Base-by-base conservation (phyloP, 1,140 invertebrate genomes). In the Acromyrmex charruanus region DNA sequence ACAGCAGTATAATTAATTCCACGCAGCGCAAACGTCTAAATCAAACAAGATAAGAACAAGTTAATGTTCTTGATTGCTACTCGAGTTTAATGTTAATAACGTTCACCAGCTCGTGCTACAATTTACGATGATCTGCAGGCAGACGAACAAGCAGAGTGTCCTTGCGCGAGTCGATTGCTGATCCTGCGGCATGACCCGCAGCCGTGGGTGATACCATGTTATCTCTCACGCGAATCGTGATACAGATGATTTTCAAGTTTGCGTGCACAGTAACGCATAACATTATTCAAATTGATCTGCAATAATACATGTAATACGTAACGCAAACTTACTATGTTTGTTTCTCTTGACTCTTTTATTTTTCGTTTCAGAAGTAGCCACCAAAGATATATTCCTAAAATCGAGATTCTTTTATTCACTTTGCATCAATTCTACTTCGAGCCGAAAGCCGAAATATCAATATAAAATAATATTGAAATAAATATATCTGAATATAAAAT, bases 181-280 rank as follows among this genome's bases (percentile, higher is more conserved):
- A 71, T 61, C 31, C 28, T 81, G 31, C 79, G 31, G 31, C 25
- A 25, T 25, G 25, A 25, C 25, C 25, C 25, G 25, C 25, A 25
- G 25, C 5, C 31, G 68, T 55, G 80, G 80, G 80, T 82, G 80
- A 82, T 82, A 49, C 80, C 80, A 82, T 82, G 68, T 82, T 74
- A 21, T n/a, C 16, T 35, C 66, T 72, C 53, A 35, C 21, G 51
- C 31, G 65, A 71, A 16, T 53, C 49, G 63, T n/a, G 35, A 68
- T 28, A 58, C 66, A 14, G 51, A 21, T 81, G 35, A 71, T 55
- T 72, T 71, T 58, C 66, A 61, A 49, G 55, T 18, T 82, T 14
- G 61, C 68, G 18, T 31, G 53, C 21, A 0, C 4, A 35, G 18
- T 28, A 25, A 21, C n/a, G 28, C 44, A 31, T 68, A 68, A 49